Evolutionary conservation across 2,888 invertebrate species (phyloP).

Genomic region (Cephonodes hylas): DNA sequence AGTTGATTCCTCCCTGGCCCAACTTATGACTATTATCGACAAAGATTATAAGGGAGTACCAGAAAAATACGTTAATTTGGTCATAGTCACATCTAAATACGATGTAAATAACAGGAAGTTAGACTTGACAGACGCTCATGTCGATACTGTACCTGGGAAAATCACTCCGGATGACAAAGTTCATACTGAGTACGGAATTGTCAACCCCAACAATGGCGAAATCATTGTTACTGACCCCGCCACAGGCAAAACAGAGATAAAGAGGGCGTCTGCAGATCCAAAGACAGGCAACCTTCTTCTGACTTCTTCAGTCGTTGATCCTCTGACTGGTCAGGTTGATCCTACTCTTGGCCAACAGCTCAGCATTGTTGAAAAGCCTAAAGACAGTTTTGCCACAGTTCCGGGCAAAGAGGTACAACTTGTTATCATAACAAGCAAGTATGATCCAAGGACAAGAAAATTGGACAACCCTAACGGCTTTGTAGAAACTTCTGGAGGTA

Average conservation of each 20-base stretch:
- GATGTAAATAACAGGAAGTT: slow-evolving; percentile 71
- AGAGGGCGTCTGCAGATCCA: slow-evolving; percentile 83
- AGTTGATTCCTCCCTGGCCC: slow-evolving; percentile 73
- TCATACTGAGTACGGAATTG: slow-evolving; percentile 77
- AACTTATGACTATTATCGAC: slow-evolving; percentile 73
- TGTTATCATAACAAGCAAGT: slow-evolving; percentile 75
- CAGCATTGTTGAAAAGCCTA: slow-evolving; percentile 51
- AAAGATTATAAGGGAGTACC: slow-evolving; percentile 50
- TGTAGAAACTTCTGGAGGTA: slow-evolving; percentile 70
- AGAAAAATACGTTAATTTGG: slow-evolving; percentile 67
- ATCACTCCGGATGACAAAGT: slow-evolving; percentile 69
- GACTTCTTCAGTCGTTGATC: slow-evolving; percentile 76
- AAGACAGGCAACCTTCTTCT: slow-evolving; percentile 80
- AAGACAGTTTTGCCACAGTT: slow-evolving; percentile 49
- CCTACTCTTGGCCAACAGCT: slow-evolving; percentile 76
- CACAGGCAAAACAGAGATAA: slow-evolving; percentile 81
- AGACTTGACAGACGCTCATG: slow-evolving; percentile 67
- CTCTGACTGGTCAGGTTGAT: slow-evolving; percentile 75
- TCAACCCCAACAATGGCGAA: slow-evolving; percentile 79
- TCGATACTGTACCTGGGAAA: slow-evolving; percentile 56
- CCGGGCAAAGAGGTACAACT: slow-evolving; percentile 69
- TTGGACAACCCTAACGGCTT: slow-evolving; percentile 77
- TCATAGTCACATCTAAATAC: slow-evolving; percentile 76
- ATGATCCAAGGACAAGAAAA: slow-evolving; percentile 75
- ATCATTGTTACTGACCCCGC: slow-evolving; percentile 78